Conservation (phyloP, 2,888 invertebrate genomes). For the Cremastinae sp. region DNA sequence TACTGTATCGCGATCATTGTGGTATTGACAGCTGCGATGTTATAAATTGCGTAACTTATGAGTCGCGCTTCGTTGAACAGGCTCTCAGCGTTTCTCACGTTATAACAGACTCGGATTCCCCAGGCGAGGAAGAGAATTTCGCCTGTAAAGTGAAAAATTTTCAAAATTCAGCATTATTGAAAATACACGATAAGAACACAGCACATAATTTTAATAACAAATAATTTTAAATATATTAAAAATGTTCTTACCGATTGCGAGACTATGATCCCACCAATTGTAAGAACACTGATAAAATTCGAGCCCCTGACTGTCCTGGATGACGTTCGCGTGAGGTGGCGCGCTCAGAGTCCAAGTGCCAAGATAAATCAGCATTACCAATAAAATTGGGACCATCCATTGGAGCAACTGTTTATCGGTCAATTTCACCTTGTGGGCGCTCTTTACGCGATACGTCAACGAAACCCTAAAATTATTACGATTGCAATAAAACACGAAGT, state of each 20-base stretch:
- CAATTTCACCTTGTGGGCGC: constrained; percentile 94
- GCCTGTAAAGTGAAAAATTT: constrained; percentile 80
- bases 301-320: constrained; percentile 87
- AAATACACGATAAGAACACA: no score
- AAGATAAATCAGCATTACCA: constrained; percentile 93
- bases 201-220: no score
- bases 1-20: constrained; percentile 96
- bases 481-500: not conserved
- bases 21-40: constrained; percentile 95
- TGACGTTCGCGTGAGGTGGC: constrained; percentile 91
- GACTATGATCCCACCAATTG: constrained; percentile 97
- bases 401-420: constrained; percentile 95
- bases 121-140: constrained; percentile 90
- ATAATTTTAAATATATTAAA: no score
- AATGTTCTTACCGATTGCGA: constrained; percentile 87
- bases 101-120: constrained; percentile 93
- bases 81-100: constrained; percentile 94
- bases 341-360: constrained; percentile 95
- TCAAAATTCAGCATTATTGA: not conserved
- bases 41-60: constrained; percentile 97
- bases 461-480: constrained; percentile 87
- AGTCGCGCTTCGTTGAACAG: constrained; percentile 95
- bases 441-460: constrained; percentile 95
- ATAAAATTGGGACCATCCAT: constrained; percentile 95
- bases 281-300: constrained; percentile 94